Percentiles rank a stretch among this genome's conserved stretches.
phyloP scores from a whole-genome alignment of 1,140 invertebrate species.

The Ips nitidus region DNA sequence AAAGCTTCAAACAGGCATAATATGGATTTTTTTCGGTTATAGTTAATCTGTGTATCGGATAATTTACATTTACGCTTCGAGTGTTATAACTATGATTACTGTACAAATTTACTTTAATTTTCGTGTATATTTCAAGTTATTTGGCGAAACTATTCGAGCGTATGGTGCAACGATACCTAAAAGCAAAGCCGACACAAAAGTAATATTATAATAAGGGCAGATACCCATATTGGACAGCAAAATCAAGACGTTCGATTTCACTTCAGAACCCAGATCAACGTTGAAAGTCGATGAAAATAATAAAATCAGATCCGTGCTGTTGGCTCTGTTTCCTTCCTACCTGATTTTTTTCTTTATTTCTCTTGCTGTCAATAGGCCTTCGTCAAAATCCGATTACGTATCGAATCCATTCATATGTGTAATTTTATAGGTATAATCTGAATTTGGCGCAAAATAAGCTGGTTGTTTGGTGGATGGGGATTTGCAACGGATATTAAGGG shows the following conservation, averaged over 20 bases:
- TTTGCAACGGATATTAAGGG: slow-evolving; percentile 4
- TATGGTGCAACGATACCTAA: no score
- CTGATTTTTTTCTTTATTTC: background rate
- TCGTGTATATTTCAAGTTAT: no score
- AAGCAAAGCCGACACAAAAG: slow-evolving; percentile 5
- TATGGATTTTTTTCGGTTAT: no score
- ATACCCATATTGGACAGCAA: slow-evolving; percentile 5
- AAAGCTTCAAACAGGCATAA: no score
- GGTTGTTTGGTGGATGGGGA: background rate
- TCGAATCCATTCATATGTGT: slow-evolving; percentile 9
- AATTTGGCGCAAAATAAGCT: slow-evolving; percentile 8
- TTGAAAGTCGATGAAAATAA: slow-evolving; percentile 2
- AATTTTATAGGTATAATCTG: slow-evolving; percentile 4
- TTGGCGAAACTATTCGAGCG: no score
- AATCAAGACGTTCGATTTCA: background rate
- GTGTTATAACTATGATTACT: no score
- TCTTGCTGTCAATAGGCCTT: slow-evolving; percentile 1
- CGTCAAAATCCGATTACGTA: slow-evolving; percentile 14
- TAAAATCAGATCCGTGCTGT: background rate
- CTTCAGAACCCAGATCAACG: slow-evolving; percentile 7
- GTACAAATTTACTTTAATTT: no score
- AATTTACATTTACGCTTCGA: no score
- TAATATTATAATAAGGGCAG: slow-evolving; percentile 3
- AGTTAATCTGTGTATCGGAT: no score
- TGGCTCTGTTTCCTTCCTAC: slow-evolving; percentile 4